Percentiles rank a stretch among this genome's conserved stretches.
These are phyloP conservation scores for Protonibea diacanthus DNA, from an alignment of 2,797 vertebrate genomes.

Conservation along the genomic window DNA sequence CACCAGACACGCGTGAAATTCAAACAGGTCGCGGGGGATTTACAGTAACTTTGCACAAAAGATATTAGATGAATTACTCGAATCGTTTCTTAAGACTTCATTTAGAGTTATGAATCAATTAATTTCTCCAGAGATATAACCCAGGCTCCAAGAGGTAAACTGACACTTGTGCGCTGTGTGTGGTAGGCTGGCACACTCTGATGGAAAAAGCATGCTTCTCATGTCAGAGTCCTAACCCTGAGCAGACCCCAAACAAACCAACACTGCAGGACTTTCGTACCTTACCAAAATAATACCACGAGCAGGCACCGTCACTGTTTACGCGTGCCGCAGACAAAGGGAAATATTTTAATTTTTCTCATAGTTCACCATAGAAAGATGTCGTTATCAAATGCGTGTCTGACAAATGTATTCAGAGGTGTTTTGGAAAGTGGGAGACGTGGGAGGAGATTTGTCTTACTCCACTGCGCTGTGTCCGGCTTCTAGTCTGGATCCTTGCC, in stretches of 20 bases:
- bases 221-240: constrained; percentile 91
- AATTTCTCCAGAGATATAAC: constrained; percentile 89
- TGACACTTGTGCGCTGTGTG: constrained; percentile 94
- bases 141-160: constrained; percentile 91
- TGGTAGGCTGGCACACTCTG: constrained; percentile 92
- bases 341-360: background rate
- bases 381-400: constrained; percentile 57
- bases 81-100: constrained; percentile 73
- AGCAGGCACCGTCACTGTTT: background rate
- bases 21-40: background rate
- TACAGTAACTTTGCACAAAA: background rate
- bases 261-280: constrained; percentile 9
- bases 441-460: constrained; percentile 77
- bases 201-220: constrained; percentile 98
- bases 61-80: background rate
- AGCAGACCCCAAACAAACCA: constrained; percentile 83
- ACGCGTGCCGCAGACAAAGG: background rate
- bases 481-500: constrained; percentile 85
- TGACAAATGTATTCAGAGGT: constrained; percentile 77
- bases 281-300: constrained; percentile 14
- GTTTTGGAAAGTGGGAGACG: constrained; percentile 71
- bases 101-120: constrained; percentile 89
- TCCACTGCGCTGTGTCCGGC: constrained; percentile 76
- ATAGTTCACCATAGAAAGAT: background rate
- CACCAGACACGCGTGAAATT: background rate